Evolutionary conservation across 2,888 invertebrate species (phyloP).

Genomic region (Hypselothyrea guttata): DNA sequence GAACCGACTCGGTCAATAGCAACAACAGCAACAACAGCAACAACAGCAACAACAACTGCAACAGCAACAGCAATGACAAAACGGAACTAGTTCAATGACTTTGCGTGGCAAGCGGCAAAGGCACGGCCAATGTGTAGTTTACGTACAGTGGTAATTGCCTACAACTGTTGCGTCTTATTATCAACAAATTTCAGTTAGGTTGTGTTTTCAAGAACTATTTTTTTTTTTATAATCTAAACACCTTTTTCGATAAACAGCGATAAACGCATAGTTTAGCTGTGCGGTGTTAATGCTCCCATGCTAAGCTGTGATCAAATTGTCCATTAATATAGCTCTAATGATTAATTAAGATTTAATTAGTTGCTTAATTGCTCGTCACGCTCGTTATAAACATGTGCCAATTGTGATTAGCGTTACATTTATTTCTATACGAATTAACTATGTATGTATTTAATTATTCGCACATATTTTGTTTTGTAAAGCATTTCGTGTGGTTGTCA

Average conservation of each 20-base stretch:
- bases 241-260: no score
- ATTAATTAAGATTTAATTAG: slow-evolving; percentile 13
- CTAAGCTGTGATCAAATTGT: no score
- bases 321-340: not conserved
- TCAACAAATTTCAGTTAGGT: slow-evolving; percentile 2
- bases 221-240: no score
- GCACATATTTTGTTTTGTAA: slow-evolving; percentile 3
- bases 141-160: slow-evolving; percentile 30
- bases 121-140: slow-evolving; percentile 31
- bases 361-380: slow-evolving; percentile 10
- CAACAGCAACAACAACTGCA: slow-evolving; percentile 10
- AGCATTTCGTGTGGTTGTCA: slow-evolving; percentile 62
- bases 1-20: not conserved
- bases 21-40: slow-evolving; percentile 7
- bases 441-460: not conserved
- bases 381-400: slow-evolving; percentile 34
- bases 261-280: no score
- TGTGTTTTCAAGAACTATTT: no score
- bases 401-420: slow-evolving; percentile 32
- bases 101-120: slow-evolving; percentile 19
- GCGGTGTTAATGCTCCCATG: no score
- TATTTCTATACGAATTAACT: not conserved
- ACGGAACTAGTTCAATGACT: slow-evolving; percentile 43
- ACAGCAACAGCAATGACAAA: slow-evolving; percentile 7
- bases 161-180: slow-evolving; percentile 3